These are phyloP conservation scores for Rhabdomys dilectus DNA, from an alignment of 2,113 vertebrate genomes.

Conservation along the genomic window DNA sequence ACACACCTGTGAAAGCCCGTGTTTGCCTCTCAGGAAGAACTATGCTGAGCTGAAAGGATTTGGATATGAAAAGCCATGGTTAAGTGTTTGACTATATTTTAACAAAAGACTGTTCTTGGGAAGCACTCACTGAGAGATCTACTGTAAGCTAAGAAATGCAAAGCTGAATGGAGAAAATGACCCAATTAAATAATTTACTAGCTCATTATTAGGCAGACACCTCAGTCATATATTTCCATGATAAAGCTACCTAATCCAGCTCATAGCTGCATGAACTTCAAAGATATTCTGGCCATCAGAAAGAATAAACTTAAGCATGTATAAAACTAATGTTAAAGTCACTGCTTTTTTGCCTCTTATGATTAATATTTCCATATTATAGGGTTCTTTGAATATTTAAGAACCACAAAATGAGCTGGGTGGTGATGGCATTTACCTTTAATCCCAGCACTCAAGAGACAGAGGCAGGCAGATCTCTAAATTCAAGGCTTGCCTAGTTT, in stretches of 20 bases:
- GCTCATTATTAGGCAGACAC: neutral
- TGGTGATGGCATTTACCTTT: too few species aligned
- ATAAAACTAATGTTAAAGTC: slow-evolving; percentile 29
- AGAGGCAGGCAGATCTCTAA: neutral
- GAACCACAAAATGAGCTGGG: neutral
- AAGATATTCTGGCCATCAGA: neutral
- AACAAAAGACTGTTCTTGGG: neutral
- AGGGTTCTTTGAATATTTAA: slow-evolving; percentile 44
- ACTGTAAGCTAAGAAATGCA: neutral
- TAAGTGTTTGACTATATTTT: neutral
- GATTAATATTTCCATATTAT: neutral
- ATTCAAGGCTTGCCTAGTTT: neutral
- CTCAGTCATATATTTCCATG: neutral
- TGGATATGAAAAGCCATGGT: neutral
- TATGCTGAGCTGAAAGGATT: neutral
- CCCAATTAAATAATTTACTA: slow-evolving; percentile 41
- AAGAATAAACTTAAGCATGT: slow-evolving; percentile 3
- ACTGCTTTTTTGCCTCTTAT: neutral
- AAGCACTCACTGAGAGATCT: neutral
- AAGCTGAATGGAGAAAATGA: neutral
- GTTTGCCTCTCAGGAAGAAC: neutral
- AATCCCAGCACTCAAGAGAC: neutral
- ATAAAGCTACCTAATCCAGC: neutral
- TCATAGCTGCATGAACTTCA: neutral
- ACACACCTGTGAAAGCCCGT: neutral